These are phyloP conservation scores for Zenarchopterus dispar DNA, from an alignment of 2,797 vertebrate species.

Conservation along the genomic window DNA sequence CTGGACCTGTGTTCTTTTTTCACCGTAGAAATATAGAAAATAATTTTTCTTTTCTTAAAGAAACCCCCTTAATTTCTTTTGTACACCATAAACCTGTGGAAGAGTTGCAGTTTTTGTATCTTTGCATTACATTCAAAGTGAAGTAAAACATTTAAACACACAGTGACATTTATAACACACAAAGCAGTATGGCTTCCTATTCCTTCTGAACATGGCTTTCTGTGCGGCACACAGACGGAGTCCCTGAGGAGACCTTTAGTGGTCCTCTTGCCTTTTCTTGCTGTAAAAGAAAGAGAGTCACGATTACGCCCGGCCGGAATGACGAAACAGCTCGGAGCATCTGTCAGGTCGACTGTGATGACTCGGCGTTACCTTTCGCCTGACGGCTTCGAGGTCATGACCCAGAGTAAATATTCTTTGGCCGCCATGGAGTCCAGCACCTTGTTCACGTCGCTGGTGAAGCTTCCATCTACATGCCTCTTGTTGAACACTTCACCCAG, in stretches of 20 bases:
- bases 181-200: slow-evolving; percentile 76
- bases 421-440: slow-evolving; percentile 93
- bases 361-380: slow-evolving; percentile 76
- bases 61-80: slow-evolving; percentile 73
- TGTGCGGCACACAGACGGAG: slow-evolving; percentile 34
- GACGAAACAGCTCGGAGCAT: neutral
- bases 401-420: slow-evolving; percentile 95
- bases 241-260: slow-evolving; percentile 39
- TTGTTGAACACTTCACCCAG: slow-evolving; percentile 76
- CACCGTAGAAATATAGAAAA: slow-evolving; percentile 76
- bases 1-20: slow-evolving; percentile 53
- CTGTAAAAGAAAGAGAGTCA: slow-evolving; percentile 25
- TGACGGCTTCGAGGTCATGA: slow-evolving; percentile 89
- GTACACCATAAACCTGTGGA: slow-evolving; percentile 69
- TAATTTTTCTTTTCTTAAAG: slow-evolving; percentile 77
- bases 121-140: slow-evolving; percentile 50
- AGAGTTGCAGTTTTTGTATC: slow-evolving; percentile 61
- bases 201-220: slow-evolving; percentile 58
- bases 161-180: slow-evolving; percentile 32
- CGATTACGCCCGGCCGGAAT: neutral
- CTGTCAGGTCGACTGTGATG: neutral
- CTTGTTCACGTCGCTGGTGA: slow-evolving; percentile 95
- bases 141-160: slow-evolving; percentile 53
- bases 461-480: slow-evolving; percentile 95
- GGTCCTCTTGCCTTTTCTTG: slow-evolving; percentile 69